phyloP scores from a whole-genome alignment of 2,888 invertebrate genomes.

The Eupelmus urozonus region DNA sequence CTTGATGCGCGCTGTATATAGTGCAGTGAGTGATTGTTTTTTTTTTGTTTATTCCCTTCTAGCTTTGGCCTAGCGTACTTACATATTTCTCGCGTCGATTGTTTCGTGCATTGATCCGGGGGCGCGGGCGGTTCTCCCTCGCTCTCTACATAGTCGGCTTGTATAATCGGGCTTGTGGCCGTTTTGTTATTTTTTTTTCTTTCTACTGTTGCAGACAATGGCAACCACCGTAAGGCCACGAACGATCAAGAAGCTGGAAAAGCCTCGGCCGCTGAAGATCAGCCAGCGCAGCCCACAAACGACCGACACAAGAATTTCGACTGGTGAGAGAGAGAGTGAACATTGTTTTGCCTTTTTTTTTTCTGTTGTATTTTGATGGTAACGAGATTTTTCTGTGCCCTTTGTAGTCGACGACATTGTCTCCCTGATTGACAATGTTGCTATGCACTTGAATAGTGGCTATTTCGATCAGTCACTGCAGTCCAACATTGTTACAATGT shows the following conservation, averaged over 20 bases:
- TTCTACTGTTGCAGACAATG: conserved; percentile 57
- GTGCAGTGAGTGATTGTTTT: too few relatives aligned
- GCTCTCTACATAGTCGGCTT: too few relatives aligned
- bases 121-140: too few relatives aligned
- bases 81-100: too few relatives aligned
- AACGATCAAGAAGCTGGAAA: conserved; percentile 86
- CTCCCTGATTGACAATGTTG: conserved; percentile 89
- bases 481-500: conserved; percentile 87
- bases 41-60: too few relatives aligned
- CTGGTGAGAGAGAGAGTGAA: too few relatives aligned
- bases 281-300: conserved; percentile 72
- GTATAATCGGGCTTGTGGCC: too few relatives aligned
- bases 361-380: not conserved
- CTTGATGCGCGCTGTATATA: too few relatives aligned
- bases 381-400: not conserved
- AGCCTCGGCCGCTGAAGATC: conserved; percentile 85
- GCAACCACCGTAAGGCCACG: conserved; percentile 73
- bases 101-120: too few relatives aligned
- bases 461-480: conserved; percentile 85
- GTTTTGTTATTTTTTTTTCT: not conserved
- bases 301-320: conserved; percentile 75
- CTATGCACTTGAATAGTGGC: conserved; percentile 86
- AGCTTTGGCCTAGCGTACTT: too few relatives aligned
- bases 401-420: conserved; percentile 84
- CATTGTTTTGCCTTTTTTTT: conserved; percentile 9